A percentile compares a stretch with the other conserved stretches of the same genome.
phyloP scores from a whole-genome alignment of 2,113 vertebrate species.

The Madoqua kirkii region DNA sequence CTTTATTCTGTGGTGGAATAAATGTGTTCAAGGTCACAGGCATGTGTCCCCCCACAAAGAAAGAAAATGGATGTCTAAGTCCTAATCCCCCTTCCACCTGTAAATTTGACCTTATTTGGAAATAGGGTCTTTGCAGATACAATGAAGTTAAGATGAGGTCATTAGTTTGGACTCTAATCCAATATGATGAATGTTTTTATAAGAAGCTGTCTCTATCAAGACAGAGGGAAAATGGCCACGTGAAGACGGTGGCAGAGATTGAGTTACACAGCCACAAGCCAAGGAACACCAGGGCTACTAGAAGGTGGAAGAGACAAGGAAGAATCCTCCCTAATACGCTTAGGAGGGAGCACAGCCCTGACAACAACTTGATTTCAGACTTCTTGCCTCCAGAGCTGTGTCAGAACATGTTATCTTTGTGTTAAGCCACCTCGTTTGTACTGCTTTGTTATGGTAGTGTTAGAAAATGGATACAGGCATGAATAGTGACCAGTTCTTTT shows the following conservation, averaged over 20 bases:
- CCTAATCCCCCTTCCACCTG: background rate
- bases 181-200: background rate
- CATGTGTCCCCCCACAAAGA: background rate
- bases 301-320: background rate
- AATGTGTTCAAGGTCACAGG: background rate
- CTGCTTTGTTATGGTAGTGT: background rate
- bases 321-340: background rate
- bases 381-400: background rate
- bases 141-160: background rate
- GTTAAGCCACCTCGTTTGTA: fast-evolving
- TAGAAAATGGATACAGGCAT: background rate
- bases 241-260: background rate
- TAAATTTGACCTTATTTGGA: background rate
- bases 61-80: background rate
- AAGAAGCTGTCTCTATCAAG: background rate
- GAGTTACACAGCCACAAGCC: background rate
- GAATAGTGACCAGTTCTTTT: background rate
- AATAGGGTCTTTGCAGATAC: background rate
- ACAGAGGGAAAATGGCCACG: background rate
- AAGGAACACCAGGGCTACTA: too few species aligned
- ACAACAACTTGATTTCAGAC: background rate
- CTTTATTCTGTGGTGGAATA: background rate
- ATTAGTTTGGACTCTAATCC: background rate
- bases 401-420: background rate
- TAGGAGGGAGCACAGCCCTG: background rate